Percentiles rank a stretch among this genome's conserved stretches.
Evolutionary conservation across 2,113 vertebrate species (phyloP).

Genomic region (Solea solea): DNA sequence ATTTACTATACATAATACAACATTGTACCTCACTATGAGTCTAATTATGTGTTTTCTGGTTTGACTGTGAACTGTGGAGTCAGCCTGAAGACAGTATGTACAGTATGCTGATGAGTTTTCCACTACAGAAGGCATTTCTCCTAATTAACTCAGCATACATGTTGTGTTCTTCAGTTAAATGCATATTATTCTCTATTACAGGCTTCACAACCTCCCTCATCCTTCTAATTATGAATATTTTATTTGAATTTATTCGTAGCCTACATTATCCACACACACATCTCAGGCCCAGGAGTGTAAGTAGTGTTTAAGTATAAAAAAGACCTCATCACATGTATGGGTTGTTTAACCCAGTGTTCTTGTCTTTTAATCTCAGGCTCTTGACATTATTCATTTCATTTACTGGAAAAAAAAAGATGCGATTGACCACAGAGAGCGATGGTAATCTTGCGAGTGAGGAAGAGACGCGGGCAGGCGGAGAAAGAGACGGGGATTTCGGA

Average conservation of each 20-base stretch:
- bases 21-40: not conserved
- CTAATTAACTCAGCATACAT: conserved; percentile 35
- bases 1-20: no score
- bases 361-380: conserved; percentile 73
- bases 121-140: conserved; percentile 40
- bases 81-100: conserved; percentile 16
- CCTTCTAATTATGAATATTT: conserved; percentile 9
- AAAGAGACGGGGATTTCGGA: conserved; percentile 24
- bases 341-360: conserved; percentile 60
- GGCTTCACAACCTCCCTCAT: conserved; percentile 22
- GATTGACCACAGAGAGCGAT: conserved; percentile 56
- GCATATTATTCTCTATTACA: conserved; percentile 13
- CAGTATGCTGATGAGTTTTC: conserved; percentile 48
- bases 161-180: not conserved
- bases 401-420: conserved; percentile 54
- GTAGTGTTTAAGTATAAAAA: conserved; percentile 45
- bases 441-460: conserved; percentile 59
- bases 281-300: conserved; percentile 24
- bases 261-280: not conserved
- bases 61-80: conserved; percentile 11
- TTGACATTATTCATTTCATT: conserved; percentile 75
- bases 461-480: not conserved
- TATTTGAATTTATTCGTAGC: not conserved
- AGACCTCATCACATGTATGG: conserved; percentile 8
- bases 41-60: not conserved